Conservation (phyloP, 2,113 vertebrate genomes). For the Leptobrachium ailaonicum region DNA sequence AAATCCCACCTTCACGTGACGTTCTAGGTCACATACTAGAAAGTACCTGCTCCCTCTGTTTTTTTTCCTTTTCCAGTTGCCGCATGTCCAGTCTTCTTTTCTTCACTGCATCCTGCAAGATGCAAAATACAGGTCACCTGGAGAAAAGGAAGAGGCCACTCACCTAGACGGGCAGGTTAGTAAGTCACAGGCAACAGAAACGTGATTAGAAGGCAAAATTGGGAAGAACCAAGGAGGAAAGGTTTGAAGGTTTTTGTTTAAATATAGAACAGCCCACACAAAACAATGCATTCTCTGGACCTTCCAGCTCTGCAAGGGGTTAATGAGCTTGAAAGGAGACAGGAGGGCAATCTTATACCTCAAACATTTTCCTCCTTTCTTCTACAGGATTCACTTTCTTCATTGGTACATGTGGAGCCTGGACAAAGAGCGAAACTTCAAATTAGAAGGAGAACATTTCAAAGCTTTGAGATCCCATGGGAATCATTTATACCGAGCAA, state of each 20-base stretch:
- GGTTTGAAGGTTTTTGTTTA: slow-evolving; percentile 56
- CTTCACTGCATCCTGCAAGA: slow-evolving; percentile 77
- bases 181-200: not conserved
- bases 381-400: slow-evolving; percentile 82
- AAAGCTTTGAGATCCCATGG: not conserved
- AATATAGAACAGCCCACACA: not conserved
- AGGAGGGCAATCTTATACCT: slow-evolving; percentile 75
- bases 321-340: slow-evolving; percentile 54
- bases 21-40: not conserved
- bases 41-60: slow-evolving; percentile 83
- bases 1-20: not conserved
- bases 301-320: slow-evolving; percentile 38
- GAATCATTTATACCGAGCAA: too few relatives aligned
- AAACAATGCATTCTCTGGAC: not conserved
- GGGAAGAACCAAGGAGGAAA: slow-evolving; percentile 66
- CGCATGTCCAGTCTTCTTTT: slow-evolving; percentile 79
- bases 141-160: slow-evolving; percentile 3
- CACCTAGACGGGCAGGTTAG: slow-evolving; percentile 46
- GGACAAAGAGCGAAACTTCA: slow-evolving; percentile 77
- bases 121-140: slow-evolving; percentile 47
- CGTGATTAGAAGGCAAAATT: slow-evolving; percentile 39
- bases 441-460: slow-evolving; percentile 66
- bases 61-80: slow-evolving; percentile 80
- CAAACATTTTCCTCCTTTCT: slow-evolving; percentile 85
- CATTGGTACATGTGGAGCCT: slow-evolving; percentile 75